phyloP scores from a whole-genome alignment of 2,797 vertebrate species.

The Calcarius lapponicus region DNA sequence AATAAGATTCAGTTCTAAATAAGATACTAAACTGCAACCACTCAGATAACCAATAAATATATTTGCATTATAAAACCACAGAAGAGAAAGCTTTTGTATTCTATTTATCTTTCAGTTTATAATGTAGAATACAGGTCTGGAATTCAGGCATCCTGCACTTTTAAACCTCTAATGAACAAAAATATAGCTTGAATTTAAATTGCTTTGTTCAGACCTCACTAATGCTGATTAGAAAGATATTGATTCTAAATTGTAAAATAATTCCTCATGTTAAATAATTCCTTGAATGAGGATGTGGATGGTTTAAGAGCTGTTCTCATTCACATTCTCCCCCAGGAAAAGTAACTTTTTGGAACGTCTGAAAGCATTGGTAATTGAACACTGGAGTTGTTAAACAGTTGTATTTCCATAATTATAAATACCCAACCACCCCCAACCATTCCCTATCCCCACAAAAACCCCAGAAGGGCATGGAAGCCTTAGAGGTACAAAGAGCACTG shows the following conservation, averaged over 20 bases:
- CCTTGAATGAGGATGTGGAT: not conserved
- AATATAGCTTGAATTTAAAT: not conserved
- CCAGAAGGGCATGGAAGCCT: not conserved
- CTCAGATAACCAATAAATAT: not conserved
- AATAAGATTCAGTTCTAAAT: not conserved
- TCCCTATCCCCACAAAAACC: not conserved
- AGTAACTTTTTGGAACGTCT: not conserved
- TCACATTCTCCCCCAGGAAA: not conserved
- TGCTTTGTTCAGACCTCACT: not conserved
- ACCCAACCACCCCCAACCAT: not conserved
- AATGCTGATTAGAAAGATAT: not conserved
- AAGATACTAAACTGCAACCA: not conserved
- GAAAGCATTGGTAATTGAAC: not conserved
- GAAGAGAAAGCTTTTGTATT: not conserved
- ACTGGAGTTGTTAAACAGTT: not conserved
- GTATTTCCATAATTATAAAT: not conserved
- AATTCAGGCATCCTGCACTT: not conserved
- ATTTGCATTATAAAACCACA: not conserved
- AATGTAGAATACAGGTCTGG: not conserved
- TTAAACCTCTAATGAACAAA: not conserved
- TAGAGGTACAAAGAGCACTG: not conserved
- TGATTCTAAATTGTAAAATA: not conserved
- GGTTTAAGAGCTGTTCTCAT: not conserved
- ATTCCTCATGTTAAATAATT: not conserved
- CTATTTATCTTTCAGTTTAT: not conserved